Percentiles rank a stretch among this genome's conserved stretches.
Conservation (phyloP, 1,140 invertebrate genomes). For the Dinoponera quadriceps region DNA sequence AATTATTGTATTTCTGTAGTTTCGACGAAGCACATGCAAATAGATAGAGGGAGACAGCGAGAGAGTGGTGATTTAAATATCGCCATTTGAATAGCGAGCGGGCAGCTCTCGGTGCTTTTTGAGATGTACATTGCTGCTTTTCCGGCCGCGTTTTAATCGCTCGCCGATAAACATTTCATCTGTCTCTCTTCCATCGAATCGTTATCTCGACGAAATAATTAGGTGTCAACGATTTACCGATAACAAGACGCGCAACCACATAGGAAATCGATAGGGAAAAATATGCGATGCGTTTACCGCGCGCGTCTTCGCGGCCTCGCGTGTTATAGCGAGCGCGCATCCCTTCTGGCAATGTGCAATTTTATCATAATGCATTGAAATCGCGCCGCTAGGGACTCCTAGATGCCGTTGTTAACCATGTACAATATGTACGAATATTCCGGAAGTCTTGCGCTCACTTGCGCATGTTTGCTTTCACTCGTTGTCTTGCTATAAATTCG, state of each 20-base stretch:
- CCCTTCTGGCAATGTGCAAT: background rate
- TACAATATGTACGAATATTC: background rate
- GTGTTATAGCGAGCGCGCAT: background rate
- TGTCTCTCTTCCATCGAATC: background rate
- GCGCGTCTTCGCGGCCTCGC: background rate
- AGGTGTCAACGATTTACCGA: constrained; percentile 2
- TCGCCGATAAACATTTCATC: background rate
- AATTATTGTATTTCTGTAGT: background rate
- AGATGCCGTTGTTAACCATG: background rate
- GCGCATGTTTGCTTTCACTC: background rate
- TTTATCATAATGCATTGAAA: constrained; percentile 14
- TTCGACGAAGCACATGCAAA: background rate
- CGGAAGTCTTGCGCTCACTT: background rate
- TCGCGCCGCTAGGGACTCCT: background rate
- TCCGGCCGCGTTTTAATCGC: background rate
- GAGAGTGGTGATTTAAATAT: constrained; percentile 1
- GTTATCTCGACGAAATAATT: background rate
- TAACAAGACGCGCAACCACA: background rate
- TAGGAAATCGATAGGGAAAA: constrained; percentile 29
- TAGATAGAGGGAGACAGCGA: too few species aligned
- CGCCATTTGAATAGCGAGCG: background rate
- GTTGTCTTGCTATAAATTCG: too few species aligned
- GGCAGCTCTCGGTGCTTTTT: background rate
- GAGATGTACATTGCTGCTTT: background rate
- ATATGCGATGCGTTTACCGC: background rate